Evolutionary conservation across 2,797 vertebrate genomes (phyloP), one percentile per base, ranked within the genome.

Genomic region (Hyperoplus immaculatus): DNA sequence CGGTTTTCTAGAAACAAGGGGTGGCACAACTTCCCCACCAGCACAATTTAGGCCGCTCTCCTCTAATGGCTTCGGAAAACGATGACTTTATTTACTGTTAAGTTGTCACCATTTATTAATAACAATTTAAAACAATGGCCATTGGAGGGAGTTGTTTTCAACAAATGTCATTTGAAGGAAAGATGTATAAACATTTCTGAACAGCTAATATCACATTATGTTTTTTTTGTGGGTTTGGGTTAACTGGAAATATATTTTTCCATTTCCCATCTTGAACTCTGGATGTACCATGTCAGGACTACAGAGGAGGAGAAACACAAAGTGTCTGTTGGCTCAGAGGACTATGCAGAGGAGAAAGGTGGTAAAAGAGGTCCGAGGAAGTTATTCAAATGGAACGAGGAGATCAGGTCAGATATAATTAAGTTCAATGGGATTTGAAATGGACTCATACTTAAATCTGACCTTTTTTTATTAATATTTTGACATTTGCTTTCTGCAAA

Each of bases 381-480:
- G 91, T 94, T 96, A 80, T 99, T 99, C 89, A 95, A 94, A 55
- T 99, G 98, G 98, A 98, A 95, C 43, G 95, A 98, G 13, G 97
- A 98, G 84, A 96, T 98, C 94, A 96, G 97, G 98, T 99, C 78
- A 84, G 89, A 54, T n/a, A 3, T 11, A 12, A 54, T n/a, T 0
- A 68, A 53, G 4, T 58, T 8, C 1, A 4, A 3, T 21, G 12
- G 3, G 1, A 62, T 63, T 45, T 43, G 1, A 76, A n/a, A 45
- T 9, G 6, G 9, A 10, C n/a, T 62, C 6, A 39, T 11, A 29
- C 9, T 15, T 39, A 3, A 8, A 8, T 12, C 3, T 39, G 5
- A 14, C 10, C 16, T 8, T 9, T 38, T 18, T 42, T 5, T 29
- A 29, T 29, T 29, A 29, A 29, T 29, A 29, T 29, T 29, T 29